Base-by-base conservation (phyloP, 1,140 invertebrate genomes). In the Ceratosolen fusciceps region DNA sequence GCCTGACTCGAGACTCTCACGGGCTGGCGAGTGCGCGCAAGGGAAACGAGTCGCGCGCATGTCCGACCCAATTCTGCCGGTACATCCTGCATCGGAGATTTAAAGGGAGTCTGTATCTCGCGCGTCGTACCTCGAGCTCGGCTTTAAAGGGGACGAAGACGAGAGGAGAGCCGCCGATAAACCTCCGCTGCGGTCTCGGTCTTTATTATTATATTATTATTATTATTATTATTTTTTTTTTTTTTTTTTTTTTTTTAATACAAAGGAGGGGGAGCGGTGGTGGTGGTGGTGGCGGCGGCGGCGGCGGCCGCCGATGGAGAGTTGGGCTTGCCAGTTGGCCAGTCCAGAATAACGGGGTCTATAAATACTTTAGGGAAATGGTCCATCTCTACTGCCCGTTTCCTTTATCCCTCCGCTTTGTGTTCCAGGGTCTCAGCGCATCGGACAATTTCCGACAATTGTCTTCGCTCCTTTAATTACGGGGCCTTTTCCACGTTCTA, bases 11-110 rank as follows among this genome's bases (percentile, higher is more conserved):
- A 19, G 10, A 9, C 56, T 26, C 2, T 29, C 5, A n/a, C n/a
- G n/a, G 65, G 1, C 37, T 60, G 56, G 60, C 31, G 60, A 19
- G 65, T 29, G 65, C 65, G 39, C 65, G 21, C 29, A 37, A 62
- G 72, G 43, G 24, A 24, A 24, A 54, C n/a, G 72, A 29, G 54
- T 39, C 31, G 1, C 77, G 72, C 78, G 72, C 62, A 80, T 80
- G 72, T 74, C 72, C 62, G 78, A 80, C 78, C 78, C 62, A 74
- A 80, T 74, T 80, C 21, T 74, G 54, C 47, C 77, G 60, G 70
- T 49, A 24, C 74, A 74, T 74, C 39, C 56, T 49, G 26, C 74
- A 74, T 74, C 39, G 58, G 71, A 68, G 37, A n/a, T 80, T 80
- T 74, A 74, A 80, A 74, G 56, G 31, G 47, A 68, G 24, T 7